Conservation (phyloP, 64 coral and sea anemone genomes). For the Anthopleura sola region DNA sequence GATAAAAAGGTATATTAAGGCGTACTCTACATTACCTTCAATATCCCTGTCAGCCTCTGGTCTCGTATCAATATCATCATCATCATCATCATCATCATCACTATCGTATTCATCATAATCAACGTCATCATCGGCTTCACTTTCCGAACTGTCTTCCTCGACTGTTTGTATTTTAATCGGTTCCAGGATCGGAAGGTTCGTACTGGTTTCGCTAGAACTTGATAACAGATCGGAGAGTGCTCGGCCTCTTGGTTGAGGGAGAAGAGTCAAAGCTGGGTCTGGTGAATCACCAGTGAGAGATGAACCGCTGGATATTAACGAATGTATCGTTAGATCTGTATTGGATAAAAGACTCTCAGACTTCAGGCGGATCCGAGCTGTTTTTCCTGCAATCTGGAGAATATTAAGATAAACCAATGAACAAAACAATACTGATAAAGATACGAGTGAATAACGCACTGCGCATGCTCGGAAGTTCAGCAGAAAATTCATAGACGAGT, state of each 20-base stretch:
- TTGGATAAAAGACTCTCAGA: slow-evolving; percentile 71
- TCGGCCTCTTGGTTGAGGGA: slow-evolving; percentile 58
- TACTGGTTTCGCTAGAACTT: slow-evolving; percentile 26
- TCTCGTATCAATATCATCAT: slow-evolving; percentile 14
- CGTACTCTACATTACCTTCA: no score
- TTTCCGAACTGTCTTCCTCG: slow-evolving; percentile 48
- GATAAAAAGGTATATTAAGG: no score
- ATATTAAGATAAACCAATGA: background rate
- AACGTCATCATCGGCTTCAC: slow-evolving; percentile 44
- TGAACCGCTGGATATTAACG: slow-evolving; percentile 47
- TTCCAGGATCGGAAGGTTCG: slow-evolving; percentile 57
- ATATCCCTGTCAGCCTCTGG: slow-evolving; percentile 55
- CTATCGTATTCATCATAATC: slow-evolving; percentile 28
- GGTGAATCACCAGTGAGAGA: slow-evolving; percentile 38
- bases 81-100: slow-evolving; percentile 38
- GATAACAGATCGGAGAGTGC: slow-evolving; percentile 81
- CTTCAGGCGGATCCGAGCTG: slow-evolving; percentile 56
- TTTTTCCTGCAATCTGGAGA: slow-evolving; percentile 60
- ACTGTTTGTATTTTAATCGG: slow-evolving; percentile 83
- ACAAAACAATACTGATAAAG: background rate
- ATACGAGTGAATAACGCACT: no score
- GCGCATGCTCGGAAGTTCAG: no score
- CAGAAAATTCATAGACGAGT: no score
- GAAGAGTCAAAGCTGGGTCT: background rate
- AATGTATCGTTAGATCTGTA: slow-evolving; percentile 79